Base-by-base conservation (phyloP, 2,797 vertebrate species). In the Dipus sagitta region DNA sequence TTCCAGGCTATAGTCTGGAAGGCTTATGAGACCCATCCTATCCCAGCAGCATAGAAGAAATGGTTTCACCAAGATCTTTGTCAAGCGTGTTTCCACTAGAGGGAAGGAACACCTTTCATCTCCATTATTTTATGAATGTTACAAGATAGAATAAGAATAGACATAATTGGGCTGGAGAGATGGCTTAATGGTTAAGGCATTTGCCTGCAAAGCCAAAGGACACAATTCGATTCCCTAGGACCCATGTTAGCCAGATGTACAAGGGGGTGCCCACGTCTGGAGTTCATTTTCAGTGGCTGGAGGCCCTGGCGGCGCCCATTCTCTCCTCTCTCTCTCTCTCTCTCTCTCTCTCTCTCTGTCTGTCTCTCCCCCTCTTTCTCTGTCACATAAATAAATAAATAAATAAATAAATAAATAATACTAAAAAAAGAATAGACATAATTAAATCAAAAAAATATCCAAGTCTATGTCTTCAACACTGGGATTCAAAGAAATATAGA, bases 61-160 rank as follows among this genome's bases (percentile, higher is more conserved):
- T 7, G 1, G 15, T 34, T 95, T 94, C 70, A 78, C 75, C 86
- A 87, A 78, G 85, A 64, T 71, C 68, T 80, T 90, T 82, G 72
- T 87, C 81, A 81, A 96, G 82, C 21, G 58, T 76, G 93, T 94
- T 95, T 86, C 81, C 81, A 28, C 62, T 38, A 76, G 64, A 90
- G 7, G 24, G 85, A 93, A 92, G 64, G 83, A 62, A 52, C 3
- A 60, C 70, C 74, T 96, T 86, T 91, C 76, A 93, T 90, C 74
- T 93, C 30, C 14, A 64, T 67, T 42, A 58, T 93, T 90, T 88
- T 93, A 93, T 97, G 38, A 77, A 84, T 90, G 90, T 82, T 93
- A 85, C 75, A 60, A 96, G 93, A 87, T 95, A 96, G 0, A 1
- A 2, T 86, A 85, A 74, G 74, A 93, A 76, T 21, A 92, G 54